Evolutionary conservation across 2,888 invertebrate genomes (phyloP), one percentile per base, ranked within the genome.

Genomic region (Trisateles emortualis): DNA sequence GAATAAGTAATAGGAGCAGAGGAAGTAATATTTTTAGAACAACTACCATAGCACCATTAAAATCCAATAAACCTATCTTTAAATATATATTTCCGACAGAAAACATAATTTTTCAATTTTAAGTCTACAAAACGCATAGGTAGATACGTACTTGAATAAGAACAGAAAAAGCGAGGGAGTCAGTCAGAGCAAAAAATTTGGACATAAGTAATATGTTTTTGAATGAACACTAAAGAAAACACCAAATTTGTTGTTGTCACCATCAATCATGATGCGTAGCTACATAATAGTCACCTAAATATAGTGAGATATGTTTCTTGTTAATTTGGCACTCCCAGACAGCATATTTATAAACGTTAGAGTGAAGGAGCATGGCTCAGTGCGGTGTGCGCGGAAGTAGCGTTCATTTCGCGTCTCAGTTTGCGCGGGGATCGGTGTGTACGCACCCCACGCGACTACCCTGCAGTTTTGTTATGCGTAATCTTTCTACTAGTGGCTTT

Each of bases 331-430:
- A 83, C 78, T 82, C 64, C 64, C 63, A 74, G 76, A 74, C 72
- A 76, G 74, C 81, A 82, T 92, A 91, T 91, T 92, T 88, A 91
- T 90, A 90, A 83, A 79, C 79, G 80, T 70, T 72, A 77, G 77
- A 76, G 76, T 73, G 79, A 70, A 70, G 67, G 72, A 83, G 68
- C 78, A 86, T 87, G 80, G 77, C 83, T 84, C 88, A 89, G 88
- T 90, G 70, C 68, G 70, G 72, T 66, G 78, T 71, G 76, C 76
- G 80, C 70, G 78, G 80, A 76, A 78, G 72, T 64, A 59, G 76
- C 62, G 79, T 63, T 46, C 71, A 76, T 68, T 67, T 79, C 77
- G 77, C 76, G 61, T 52, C 65, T 46, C 70, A 68, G 70, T 64
- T 61, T 58, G 64, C 72, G 67, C 72, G 68, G 32, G 38, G 64